Percentiles rank a stretch among this genome's conserved stretches.
These are phyloP conservation scores for Pyrgus malvae DNA, from an alignment of 2,888 invertebrate genomes.

Conservation along the genomic window DNA sequence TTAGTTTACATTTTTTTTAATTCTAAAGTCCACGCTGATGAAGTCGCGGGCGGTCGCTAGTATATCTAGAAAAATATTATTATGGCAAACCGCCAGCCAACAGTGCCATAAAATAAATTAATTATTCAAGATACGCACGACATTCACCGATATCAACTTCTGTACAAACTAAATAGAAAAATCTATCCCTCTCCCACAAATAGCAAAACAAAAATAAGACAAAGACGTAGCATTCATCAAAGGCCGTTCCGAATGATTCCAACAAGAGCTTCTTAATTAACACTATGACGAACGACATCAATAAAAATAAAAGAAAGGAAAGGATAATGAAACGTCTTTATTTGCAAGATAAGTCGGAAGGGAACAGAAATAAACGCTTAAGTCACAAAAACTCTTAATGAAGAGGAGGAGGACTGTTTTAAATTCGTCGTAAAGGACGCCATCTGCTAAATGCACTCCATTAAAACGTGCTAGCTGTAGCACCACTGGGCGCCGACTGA, in stretches of 20 bases:
- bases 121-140: neutral
- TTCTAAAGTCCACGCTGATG: too few species aligned
- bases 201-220: conserved; percentile 15
- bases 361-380: conserved; percentile 30
- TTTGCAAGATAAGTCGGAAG: conserved; percentile 51
- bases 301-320: conserved; percentile 50
- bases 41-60: too few species aligned
- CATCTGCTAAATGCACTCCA: conserved; percentile 69
- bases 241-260: conserved; percentile 29
- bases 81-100: too few species aligned
- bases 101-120: neutral
- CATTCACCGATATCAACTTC: neutral
- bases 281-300: conserved; percentile 34
- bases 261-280: conserved; percentile 40
- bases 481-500: conserved; percentile 49
- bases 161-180: neutral
- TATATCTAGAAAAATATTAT: too few species aligned
- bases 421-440: conserved; percentile 52
- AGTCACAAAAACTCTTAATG: conserved; percentile 51
- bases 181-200: conserved; percentile 6
- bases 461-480: conserved; percentile 62
- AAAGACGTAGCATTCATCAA: conserved; percentile 28
- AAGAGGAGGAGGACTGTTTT: conserved; percentile 58
- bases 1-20: too few species aligned
- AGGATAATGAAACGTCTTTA: conserved; percentile 62